A percentile compares a stretch with the other conserved stretches of the same genome.
Evolutionary conservation across 1,140 invertebrate species (phyloP).

Genomic region (Propsilocerus akamusi): DNA sequence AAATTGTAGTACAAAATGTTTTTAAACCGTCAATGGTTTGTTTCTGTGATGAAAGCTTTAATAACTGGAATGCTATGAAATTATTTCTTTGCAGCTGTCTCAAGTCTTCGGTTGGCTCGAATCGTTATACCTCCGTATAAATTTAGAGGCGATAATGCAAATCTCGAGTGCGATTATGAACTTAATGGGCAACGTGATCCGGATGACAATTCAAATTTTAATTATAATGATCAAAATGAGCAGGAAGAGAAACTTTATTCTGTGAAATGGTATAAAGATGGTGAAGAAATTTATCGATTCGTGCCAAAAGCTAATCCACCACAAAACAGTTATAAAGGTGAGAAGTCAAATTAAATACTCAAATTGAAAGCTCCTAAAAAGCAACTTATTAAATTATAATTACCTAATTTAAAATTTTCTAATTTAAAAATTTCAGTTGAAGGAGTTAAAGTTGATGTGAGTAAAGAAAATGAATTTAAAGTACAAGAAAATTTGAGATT

Average conservation of each 20-base stretch:
- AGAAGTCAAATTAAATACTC: too few relatives aligned
- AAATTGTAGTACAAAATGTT: too few relatives aligned
- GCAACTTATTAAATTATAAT: too few relatives aligned
- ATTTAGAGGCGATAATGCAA: slow-evolving; percentile 43
- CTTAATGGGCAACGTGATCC: slow-evolving; percentile 23
- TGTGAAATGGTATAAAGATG: slow-evolving; percentile 65
- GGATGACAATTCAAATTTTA: slow-evolving; percentile 5
- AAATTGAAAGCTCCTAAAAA: too few relatives aligned
- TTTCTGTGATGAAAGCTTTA: too few relatives aligned
- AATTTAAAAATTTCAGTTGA: too few relatives aligned
- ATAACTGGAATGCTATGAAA: too few relatives aligned
- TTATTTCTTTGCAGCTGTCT: neutral
- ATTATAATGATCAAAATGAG: slow-evolving; percentile 8
- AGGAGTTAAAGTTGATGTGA: slow-evolving; percentile 49
- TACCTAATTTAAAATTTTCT: too few relatives aligned
- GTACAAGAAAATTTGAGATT: neutral
- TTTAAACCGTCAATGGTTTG: too few relatives aligned
- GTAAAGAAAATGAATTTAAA: slow-evolving; percentile 18
- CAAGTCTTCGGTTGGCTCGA: slow-evolving; percentile 35
- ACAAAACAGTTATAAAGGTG: slow-evolving; percentile 31
- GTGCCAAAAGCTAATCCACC: slow-evolving; percentile 35
- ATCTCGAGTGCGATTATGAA: slow-evolving; percentile 57
- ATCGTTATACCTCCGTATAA: slow-evolving; percentile 52
- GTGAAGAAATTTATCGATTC: slow-evolving; percentile 61
- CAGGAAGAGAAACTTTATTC: slow-evolving; percentile 44